These are phyloP conservation scores for Himalopsyche anomala DNA, from an alignment of 2,888 invertebrate species.

Conservation along the genomic window DNA sequence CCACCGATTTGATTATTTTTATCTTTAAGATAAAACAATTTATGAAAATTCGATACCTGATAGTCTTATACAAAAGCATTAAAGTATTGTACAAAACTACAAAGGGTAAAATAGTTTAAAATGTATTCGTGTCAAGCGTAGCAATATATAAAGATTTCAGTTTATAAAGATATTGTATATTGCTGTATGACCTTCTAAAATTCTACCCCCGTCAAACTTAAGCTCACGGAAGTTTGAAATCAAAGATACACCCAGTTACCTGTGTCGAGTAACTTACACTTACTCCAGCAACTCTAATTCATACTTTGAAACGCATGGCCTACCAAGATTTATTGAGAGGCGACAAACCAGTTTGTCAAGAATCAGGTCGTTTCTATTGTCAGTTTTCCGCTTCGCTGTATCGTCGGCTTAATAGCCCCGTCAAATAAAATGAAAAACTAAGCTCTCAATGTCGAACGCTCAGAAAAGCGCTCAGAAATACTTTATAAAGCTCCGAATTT, in stretches of 20 bases:
- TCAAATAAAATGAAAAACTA: constrained; percentile 52
- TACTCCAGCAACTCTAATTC: constrained; percentile 45
- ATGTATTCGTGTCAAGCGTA: background rate
- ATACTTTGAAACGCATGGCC: background rate
- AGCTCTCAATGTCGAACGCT: background rate
- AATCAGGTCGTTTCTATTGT: constrained; percentile 19
- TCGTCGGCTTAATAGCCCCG: constrained; percentile 47
- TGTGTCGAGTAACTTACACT: constrained; percentile 59
- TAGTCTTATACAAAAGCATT: too few species aligned
- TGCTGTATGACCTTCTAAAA: background rate
- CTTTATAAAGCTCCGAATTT: constrained; percentile 1
- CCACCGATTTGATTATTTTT: too few species aligned
- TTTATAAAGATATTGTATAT: constrained; percentile 41
- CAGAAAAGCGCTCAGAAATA: constrained; percentile 11
- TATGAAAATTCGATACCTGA: too few species aligned
- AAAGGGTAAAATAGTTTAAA: too few species aligned
- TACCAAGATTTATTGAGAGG: constrained; percentile 58
- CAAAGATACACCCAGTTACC: constrained; percentile 63
- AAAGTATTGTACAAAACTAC: too few species aligned
- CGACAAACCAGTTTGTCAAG: constrained; percentile 52
- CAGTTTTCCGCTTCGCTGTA: constrained; percentile 14
- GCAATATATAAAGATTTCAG: too few species aligned
- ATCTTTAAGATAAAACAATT: too few species aligned
- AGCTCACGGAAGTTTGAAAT: constrained; percentile 62
- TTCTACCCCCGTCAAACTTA: constrained; percentile 5